phyloP scores from a whole-genome alignment of 2,113 vertebrate species.

The Periophthalmodon schlosseri region DNA sequence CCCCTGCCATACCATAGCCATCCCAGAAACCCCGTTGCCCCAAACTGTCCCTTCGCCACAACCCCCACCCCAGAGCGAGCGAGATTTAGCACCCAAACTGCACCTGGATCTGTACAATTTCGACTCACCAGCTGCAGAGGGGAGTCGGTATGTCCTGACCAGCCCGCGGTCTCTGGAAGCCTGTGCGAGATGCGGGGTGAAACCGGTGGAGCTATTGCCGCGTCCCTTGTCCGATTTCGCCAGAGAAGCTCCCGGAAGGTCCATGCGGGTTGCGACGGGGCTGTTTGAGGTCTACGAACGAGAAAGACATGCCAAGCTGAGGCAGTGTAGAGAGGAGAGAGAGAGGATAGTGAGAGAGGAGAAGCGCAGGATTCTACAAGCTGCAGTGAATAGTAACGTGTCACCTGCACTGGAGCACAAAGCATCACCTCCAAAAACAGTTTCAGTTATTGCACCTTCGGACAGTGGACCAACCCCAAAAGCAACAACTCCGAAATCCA shows the following conservation, averaged over 20 bases:
- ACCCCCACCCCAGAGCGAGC: constrained; percentile 46
- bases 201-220: constrained; percentile 91
- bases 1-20: constrained; percentile 41
- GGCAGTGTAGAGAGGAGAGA: constrained; percentile 90
- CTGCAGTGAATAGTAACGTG: constrained; percentile 72
- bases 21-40: background rate
- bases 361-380: constrained; percentile 85
- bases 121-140: constrained; percentile 88
- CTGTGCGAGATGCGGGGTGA: constrained; percentile 93
- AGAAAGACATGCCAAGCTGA: constrained; percentile 87
- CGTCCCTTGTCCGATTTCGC: constrained; percentile 87
- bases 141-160: constrained; percentile 95
- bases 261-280: constrained; percentile 91
- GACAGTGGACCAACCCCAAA: constrained; percentile 40
- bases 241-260: constrained; percentile 88
- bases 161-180: constrained; percentile 95
- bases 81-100: constrained; percentile 78
- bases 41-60: constrained; percentile 20
- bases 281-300: constrained; percentile 91
- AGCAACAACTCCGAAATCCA: constrained; percentile 45
- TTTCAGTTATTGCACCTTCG: constrained; percentile 46
- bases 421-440: constrained; percentile 36
- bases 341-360: constrained; percentile 93
- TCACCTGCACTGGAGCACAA: constrained; percentile 66
- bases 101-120: constrained; percentile 97